Evolutionary conservation across 2,797 vertebrate genomes (phyloP), one percentile per base, ranked within the genome.

Genomic region (Percopsis omiscomaycus): DNA sequence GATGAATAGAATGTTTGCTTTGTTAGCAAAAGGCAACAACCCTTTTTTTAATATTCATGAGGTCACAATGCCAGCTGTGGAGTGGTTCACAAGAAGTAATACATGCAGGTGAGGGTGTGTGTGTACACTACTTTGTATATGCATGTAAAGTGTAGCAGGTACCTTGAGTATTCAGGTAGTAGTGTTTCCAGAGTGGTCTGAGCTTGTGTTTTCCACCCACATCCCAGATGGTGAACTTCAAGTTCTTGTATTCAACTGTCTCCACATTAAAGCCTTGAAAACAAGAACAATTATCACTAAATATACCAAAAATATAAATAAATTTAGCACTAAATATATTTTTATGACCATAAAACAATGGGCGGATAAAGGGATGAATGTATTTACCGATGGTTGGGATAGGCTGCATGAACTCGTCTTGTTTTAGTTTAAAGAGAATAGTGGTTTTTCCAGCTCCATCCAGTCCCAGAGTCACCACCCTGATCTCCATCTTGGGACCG

Each of bases 161-260:
- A 98, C 97, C 97, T 96, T 99, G 97, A 0, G 97, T 99, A 88
- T 99, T 99, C 50, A 99, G 94, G 79, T 98, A 99, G 86, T 98
- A 99, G 87, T 99, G 97, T 81, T 99, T 99, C 97, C 97, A 99
- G n/a, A 99, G 90, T 0, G 97, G 97, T 54, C 97, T 91, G 73
- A 98, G 93, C 84, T 98, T 99, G 55, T 99, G 97, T 79, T 99
- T 99, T 52, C 97, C 97, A 69, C 97, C 97, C 55, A 99, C 97
- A 67, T 99, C 97, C 97, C 97, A 99, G 89, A 99, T 98, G 66
- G 97, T 99, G 91, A 99, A 99, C 83, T 99, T 99, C 67, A 99
- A 78, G 85, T 99, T 99, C 93, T 98, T 99, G 80, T 99, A 99
- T 87, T 99, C 97, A 47, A 99, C 97, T 0, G 97, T 99, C 91